These are phyloP conservation scores for Orius insidiosus DNA, from an alignment of 1,140 invertebrate genomes.

Conservation along the genomic window DNA sequence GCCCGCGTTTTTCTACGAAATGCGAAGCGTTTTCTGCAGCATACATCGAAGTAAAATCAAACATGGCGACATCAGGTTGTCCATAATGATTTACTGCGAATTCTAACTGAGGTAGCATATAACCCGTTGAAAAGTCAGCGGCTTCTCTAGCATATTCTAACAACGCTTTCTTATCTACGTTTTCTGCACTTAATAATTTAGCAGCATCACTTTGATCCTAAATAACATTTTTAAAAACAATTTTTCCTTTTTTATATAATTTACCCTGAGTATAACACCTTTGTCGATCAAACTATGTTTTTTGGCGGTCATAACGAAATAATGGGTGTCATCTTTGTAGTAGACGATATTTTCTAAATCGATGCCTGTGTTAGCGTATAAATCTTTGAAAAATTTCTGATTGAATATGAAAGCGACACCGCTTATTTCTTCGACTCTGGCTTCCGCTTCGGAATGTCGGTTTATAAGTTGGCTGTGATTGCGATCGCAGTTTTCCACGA, in stretches of 20 bases:
- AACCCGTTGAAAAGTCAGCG: slow-evolving; percentile 88
- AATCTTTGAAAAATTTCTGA: slow-evolving; percentile 92
- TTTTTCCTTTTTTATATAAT: slow-evolving; percentile 25
- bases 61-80: slow-evolving; percentile 96
- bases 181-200: slow-evolving; percentile 65
- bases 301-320: slow-evolving; percentile 99
- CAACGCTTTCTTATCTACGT: slow-evolving; percentile 77
- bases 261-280: slow-evolving; percentile 67
- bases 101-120: slow-evolving; percentile 73
- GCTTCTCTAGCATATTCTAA: slow-evolving; percentile 89
- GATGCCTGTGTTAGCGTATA: slow-evolving; percentile 77
- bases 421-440: slow-evolving; percentile 87
- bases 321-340: slow-evolving; percentile 97
- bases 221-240: slow-evolving; percentile 15
- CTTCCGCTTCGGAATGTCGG: slow-evolving; percentile 78
- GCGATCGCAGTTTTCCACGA: slow-evolving; percentile 94
- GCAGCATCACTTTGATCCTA: slow-evolving; percentile 83
- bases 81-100: slow-evolving; percentile 98
- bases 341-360: slow-evolving; percentile 98
- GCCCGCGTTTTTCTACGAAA: slow-evolving; percentile 57
- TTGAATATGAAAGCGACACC: slow-evolving; percentile 97
- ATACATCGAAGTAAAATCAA: slow-evolving; percentile 99
- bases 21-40: slow-evolving; percentile 86
- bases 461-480: slow-evolving; percentile 97
- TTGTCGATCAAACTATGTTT: slow-evolving; percentile 85